A percentile compares a stretch with the other conserved stretches of the same genome.
Conservation (phyloP, 2,888 invertebrate species). For the Drosophila stalkeri region DNA sequence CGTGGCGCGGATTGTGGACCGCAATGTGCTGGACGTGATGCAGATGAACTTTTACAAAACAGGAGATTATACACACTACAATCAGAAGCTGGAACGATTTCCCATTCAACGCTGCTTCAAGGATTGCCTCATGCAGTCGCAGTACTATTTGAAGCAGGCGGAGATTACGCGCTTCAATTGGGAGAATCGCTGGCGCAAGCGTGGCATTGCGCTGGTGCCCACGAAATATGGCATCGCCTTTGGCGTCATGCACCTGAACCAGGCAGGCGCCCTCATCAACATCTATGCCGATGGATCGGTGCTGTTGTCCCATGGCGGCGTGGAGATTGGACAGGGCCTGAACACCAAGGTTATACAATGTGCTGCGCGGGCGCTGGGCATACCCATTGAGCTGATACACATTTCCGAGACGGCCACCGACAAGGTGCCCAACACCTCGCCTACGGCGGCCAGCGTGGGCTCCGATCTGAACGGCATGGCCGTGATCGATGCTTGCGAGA, state of each 20-base stretch:
- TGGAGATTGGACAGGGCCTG: slow-evolving; percentile 98
- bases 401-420: slow-evolving; percentile 94
- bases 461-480: slow-evolving; percentile 98
- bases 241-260: slow-evolving; percentile 91
- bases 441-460: slow-evolving; percentile 95
- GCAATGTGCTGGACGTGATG: slow-evolving; percentile 88
- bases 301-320: slow-evolving; percentile 95
- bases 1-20: slow-evolving; percentile 89
- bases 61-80: slow-evolving; percentile 92
- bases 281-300: slow-evolving; percentile 96
- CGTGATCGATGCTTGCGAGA: slow-evolving; percentile 92
- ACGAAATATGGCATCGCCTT: slow-evolving; percentile 95
- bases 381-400: slow-evolving; percentile 90
- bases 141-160: slow-evolving; percentile 87
- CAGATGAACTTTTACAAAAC: slow-evolving; percentile 92
- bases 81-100: slow-evolving; percentile 90
- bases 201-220: slow-evolving; percentile 92
- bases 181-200: slow-evolving; percentile 93
- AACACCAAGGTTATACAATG: slow-evolving; percentile 98
- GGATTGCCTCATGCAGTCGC: slow-evolving; percentile 90
- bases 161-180: slow-evolving; percentile 90
- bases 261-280: slow-evolving; percentile 94
- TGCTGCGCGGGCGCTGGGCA: slow-evolving; percentile 90
- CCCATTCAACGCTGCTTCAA: slow-evolving; percentile 91
- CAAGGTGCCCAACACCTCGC: slow-evolving; percentile 95